These are phyloP conservation scores for Spodoptera exigua DNA, from an alignment of 2,888 invertebrate genomes.

Conservation along the genomic window DNA sequence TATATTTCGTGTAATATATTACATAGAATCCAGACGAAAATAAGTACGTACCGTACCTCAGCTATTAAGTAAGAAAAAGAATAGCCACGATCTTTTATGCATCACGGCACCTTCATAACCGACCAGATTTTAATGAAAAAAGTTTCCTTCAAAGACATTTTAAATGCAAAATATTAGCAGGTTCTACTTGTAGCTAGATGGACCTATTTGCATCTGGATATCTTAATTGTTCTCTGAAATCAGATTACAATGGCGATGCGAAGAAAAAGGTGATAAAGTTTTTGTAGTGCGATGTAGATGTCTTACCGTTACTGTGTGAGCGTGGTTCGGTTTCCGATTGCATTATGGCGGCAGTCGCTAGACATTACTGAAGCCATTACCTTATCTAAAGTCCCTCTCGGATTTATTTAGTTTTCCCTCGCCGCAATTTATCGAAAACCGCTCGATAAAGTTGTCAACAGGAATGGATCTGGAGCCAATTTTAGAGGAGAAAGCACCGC, in stretches of 20 bases:
- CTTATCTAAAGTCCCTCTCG: slow-evolving; percentile 89
- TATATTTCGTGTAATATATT: background rate
- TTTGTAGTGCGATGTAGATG: slow-evolving; percentile 49
- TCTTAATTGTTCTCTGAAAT: slow-evolving; percentile 58
- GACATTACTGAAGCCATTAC: slow-evolving; percentile 89
- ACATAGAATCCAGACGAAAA: slow-evolving; percentile 19
- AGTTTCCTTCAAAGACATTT: slow-evolving; percentile 73
- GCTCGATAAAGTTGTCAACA: slow-evolving; percentile 89
- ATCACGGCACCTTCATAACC: slow-evolving; percentile 69
- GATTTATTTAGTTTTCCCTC: slow-evolving; percentile 89
- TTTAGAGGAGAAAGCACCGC: slow-evolving; percentile 80
- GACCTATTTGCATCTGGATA: slow-evolving; percentile 55
- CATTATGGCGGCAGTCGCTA: slow-evolving; percentile 86
- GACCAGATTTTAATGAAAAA: slow-evolving; percentile 78
- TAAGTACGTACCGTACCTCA: slow-evolving; percentile 40
- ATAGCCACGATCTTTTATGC: slow-evolving; percentile 72
- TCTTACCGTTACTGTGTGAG: slow-evolving; percentile 67
- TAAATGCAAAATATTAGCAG: slow-evolving; percentile 74
- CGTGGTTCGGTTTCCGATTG: slow-evolving; percentile 83
- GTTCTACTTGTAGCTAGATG: slow-evolving; percentile 50
- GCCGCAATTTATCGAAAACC: slow-evolving; percentile 89
- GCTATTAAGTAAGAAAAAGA: slow-evolving; percentile 53
- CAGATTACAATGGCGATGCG: slow-evolving; percentile 10
- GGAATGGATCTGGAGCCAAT: slow-evolving; percentile 88
- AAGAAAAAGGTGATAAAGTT: slow-evolving; percentile 45